Percentiles rank a stretch among this genome's conserved stretches.
Evolutionary conservation across 2,113 vertebrate genomes (phyloP).

Genomic region (Hipposideros armiger): DNA sequence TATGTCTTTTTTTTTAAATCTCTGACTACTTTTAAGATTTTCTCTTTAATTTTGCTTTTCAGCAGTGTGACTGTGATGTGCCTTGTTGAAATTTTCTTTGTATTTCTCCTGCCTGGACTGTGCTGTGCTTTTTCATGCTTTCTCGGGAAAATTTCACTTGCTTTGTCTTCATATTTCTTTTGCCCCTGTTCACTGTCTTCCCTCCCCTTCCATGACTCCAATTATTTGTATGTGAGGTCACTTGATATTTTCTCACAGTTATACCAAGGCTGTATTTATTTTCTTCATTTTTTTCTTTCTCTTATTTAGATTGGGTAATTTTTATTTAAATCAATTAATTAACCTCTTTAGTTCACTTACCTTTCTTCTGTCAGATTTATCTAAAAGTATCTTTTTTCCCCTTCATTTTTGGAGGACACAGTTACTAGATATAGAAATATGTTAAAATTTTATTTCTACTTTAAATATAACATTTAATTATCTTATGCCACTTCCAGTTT

Average conservation of each 20-base stretch:
- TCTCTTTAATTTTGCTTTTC: background rate
- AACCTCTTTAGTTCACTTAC: background rate
- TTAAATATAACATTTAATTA: background rate
- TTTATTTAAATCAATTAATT: background rate
- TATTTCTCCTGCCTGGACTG: background rate
- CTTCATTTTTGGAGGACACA: background rate
- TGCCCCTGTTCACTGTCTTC: background rate
- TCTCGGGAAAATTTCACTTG: background rate
- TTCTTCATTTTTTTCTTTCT: background rate
- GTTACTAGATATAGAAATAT: background rate
- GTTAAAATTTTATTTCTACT: background rate
- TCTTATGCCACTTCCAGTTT: background rate
- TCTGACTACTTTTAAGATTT: background rate
- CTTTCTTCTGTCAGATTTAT: background rate
- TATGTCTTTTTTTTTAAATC: background rate
- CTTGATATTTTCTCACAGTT: background rate
- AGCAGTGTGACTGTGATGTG: background rate
- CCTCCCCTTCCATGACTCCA: background rate
- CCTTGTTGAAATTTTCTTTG: background rate
- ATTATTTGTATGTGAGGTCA: background rate
- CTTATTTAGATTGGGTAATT: background rate
- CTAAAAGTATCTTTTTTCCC: background rate
- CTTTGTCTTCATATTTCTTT: background rate
- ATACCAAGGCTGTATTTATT: background rate
- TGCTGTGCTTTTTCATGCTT: background rate